Evolutionary conservation across 2,797 vertebrate species (phyloP).

Genomic region (Ctenosaura bakeri): DNA sequence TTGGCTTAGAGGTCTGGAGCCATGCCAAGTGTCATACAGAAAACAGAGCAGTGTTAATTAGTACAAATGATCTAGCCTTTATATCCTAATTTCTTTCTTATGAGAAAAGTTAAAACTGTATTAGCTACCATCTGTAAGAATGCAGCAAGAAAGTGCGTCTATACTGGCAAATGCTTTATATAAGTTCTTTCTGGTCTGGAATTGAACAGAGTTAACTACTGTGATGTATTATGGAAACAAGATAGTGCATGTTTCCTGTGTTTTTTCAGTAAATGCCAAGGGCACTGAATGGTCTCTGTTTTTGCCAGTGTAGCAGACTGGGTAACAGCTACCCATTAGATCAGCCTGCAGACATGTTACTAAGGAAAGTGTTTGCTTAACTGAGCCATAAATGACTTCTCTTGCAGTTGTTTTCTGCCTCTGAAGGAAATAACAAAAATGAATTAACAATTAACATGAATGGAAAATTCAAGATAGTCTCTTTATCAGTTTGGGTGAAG

Average conservation of each 20-base stretch:
- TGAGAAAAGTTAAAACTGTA: background rate
- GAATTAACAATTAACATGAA: conserved; percentile 51
- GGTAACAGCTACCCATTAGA: conserved; percentile 32
- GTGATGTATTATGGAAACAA: fast-evolving
- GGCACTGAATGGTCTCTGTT: conserved; percentile 8
- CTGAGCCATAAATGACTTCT: conserved; percentile 34
- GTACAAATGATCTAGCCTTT: background rate
- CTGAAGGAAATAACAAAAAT: conserved; percentile 49
- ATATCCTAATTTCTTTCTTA: background rate
- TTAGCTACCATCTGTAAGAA: background rate
- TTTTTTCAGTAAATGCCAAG: conserved; percentile 19
- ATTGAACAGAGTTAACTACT: conserved; percentile 30
- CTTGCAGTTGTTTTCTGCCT: conserved; percentile 30
- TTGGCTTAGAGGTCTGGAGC: background rate
- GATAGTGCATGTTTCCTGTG: background rate
- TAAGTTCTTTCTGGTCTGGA: conserved; percentile 21
- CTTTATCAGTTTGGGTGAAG: conserved; percentile 46
- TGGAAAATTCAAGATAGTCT: conserved; percentile 13
- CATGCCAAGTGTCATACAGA: fast-evolving
- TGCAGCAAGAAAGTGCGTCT: conserved; percentile 16
- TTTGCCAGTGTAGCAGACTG: conserved; percentile 15
- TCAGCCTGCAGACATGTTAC: conserved; percentile 15
- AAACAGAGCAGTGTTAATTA: background rate
- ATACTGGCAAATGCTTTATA: background rate
- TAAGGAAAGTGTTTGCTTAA: conserved; percentile 58